Percentiles rank a stretch among this genome's conserved stretches.
Evolutionary conservation across 2,113 vertebrate genomes (phyloP).

Genomic region (Pantherophis guttatus): DNA sequence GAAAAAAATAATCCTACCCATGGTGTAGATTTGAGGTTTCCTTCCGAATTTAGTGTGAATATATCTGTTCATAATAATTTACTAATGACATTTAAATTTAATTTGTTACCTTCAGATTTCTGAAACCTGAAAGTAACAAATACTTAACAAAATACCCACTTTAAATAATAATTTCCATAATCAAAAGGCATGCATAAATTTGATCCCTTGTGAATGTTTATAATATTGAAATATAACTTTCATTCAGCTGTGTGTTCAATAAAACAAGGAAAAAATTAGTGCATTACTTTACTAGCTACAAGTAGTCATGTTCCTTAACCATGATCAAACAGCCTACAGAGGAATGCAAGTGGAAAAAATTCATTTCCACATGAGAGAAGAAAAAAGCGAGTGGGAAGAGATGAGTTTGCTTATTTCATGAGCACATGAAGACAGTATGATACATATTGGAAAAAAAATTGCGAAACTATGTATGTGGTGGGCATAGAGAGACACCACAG

Average conservation of each 20-base stretch:
- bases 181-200: not conserved
- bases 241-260: not conserved
- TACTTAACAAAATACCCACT: not conserved
- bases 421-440: conserved; percentile 15
- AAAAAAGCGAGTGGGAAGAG: not conserved
- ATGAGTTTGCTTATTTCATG: conserved; percentile 1
- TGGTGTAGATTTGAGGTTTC: not conserved
- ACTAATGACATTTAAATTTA: not conserved
- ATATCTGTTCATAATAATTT: not conserved
- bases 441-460: not conserved
- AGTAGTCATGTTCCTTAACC: not conserved
- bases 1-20: not conserved
- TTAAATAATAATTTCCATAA: not conserved
- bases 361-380: conserved; percentile 4
- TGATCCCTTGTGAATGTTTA: not conserved
- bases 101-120: not conserved
- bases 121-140: not conserved
- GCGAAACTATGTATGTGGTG: conserved; percentile 2
- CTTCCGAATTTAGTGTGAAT: not conserved
- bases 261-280: not conserved
- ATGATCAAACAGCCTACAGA: not conserved
- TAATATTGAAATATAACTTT: not conserved
- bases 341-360: not conserved
- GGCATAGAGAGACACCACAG: not conserved
- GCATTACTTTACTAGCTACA: not conserved